Evolutionary conservation across 2,797 vertebrate species (phyloP), one percentile per base, ranked within the genome.

Genomic region (Poeciliopsis turneri): DNA sequence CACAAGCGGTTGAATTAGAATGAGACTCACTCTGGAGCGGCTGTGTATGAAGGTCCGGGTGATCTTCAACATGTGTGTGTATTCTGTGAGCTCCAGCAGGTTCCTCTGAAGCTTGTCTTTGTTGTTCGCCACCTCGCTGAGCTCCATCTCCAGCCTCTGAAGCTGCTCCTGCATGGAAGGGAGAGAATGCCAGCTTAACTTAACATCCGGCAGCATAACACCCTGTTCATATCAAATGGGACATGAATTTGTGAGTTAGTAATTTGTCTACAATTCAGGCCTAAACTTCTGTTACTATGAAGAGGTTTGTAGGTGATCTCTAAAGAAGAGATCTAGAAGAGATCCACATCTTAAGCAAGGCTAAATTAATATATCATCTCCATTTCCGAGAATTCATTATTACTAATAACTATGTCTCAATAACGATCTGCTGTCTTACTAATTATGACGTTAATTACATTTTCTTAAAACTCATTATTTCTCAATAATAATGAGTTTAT

Each of bases 21-120:
- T 10, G 10, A 33, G 5, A 77, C 88, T 87, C 89, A 99, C 98
- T 95, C 98, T 97, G 30, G 95, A 93, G 3, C 94, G 96, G 79
- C 97, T 97, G 80, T 94, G 96, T 15, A 98, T 94, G 81, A 99
- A 98, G 80, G 91, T 92, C 8, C 93, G 96, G 0, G 97, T 98
- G 90, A 99, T 96, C 70, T 96, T 95, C 86, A 99, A 93, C 97
- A 98, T 96, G 94, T 97, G 96, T 0, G 96, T 97, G 89, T 99
- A 99, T 90, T 99, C 98, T 0, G 93, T 98, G 86, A 99, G 93
- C 74, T 99, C 98, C 43, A 98, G 94, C n/a, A 98, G 93, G 93
- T 99, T 99, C 83, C 92, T 96, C 88, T 93, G 95, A 85, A 99
- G 88, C 84, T 98, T 99, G 78, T 98, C 98, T 88, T 99, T 99